Evolutionary conservation across 2,113 vertebrate genomes (phyloP), one percentile per base, ranked within the genome.

Genomic region (Syngnathus floridae): DNA sequence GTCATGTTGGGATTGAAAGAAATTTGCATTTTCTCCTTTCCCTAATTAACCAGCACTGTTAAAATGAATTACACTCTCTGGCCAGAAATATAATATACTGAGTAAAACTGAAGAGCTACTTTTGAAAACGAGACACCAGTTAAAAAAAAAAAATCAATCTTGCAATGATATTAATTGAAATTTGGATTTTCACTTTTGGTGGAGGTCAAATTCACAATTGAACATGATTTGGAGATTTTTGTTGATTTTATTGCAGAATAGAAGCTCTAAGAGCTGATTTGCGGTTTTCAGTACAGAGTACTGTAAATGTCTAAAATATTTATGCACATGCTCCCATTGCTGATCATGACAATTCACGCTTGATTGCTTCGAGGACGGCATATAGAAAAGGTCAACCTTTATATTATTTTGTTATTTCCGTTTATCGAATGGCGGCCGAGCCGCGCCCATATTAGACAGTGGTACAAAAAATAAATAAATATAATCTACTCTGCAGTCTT

Each of bases 1-100:
- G 21, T 21, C 66, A 45, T 31, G 60, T 16, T 60, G 21, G 35
- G 61, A 56, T 43, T 76, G 9, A 46, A 59, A 48, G 10, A 43
- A 21, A 26, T 43, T 61, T 12, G 13, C 57, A 43, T 43, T 43
- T 61, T 43, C 14, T 56, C 26, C 12, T 56, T 56, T 56, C 5
- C 6, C 26, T 7, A 35, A 56, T 56, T 35, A 16, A 56, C 26
- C 26, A 56, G 5, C 13, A 14, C 26, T 22, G 5, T 54, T 4
- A 26, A 5, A 49, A 49, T 9, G 17, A n/a, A 48, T 17, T 48
- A 19, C 5, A 6, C 17, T 48, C 45, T 4, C 45, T 17, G 12
- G 22, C 22, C 54, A 35, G 12, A 13, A 35, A 35, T 6, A 7
- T 13, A 31, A 55, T 55, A 12, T 2, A 55, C 16, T 31, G 26